These are phyloP conservation scores for Meloe dianella DNA, from an alignment of 2,888 invertebrate species.

Conservation along the genomic window DNA sequence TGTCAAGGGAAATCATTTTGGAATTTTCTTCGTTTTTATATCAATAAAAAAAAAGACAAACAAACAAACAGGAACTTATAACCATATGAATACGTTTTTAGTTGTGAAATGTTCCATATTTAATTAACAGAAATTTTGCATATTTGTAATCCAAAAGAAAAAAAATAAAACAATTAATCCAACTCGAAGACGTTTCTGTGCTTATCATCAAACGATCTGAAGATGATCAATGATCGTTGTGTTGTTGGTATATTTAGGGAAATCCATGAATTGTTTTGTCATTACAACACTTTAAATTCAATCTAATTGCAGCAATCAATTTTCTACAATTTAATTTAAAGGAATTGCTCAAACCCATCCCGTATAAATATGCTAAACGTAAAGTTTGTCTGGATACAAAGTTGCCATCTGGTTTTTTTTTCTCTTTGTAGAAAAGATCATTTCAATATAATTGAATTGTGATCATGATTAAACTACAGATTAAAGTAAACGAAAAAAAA, in stretches of 20 bases:
- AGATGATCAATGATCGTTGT: neutral
- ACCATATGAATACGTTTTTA: neutral
- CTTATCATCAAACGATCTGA: too few species aligned
- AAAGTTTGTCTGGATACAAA: too few species aligned
- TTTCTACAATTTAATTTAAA: conserved; percentile 17
- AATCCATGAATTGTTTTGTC: neutral
- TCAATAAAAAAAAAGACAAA: neutral
- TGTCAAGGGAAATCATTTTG: conserved; percentile 31
- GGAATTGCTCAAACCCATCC: neutral
- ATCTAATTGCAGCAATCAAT: conserved; percentile 24
- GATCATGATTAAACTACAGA: conserved; percentile 25
- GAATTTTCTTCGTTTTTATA: conserved; percentile 17
- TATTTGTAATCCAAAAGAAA: too few species aligned
- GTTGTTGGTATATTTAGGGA: neutral
- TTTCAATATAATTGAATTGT: conserved; percentile 24
- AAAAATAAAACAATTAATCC: too few species aligned
- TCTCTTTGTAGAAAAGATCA: neutral
- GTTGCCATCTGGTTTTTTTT: too few species aligned
- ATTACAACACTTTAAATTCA: neutral
- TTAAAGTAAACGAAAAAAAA: too few species aligned
- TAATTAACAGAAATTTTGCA: too few species aligned
- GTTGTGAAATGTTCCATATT: neutral
- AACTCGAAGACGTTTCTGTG: too few species aligned
- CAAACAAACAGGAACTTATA: neutral
- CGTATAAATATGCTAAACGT: neutral